Evolutionary conservation across 1,140 invertebrate species (phyloP).

Genomic region (Batillaria attramentaria): DNA sequence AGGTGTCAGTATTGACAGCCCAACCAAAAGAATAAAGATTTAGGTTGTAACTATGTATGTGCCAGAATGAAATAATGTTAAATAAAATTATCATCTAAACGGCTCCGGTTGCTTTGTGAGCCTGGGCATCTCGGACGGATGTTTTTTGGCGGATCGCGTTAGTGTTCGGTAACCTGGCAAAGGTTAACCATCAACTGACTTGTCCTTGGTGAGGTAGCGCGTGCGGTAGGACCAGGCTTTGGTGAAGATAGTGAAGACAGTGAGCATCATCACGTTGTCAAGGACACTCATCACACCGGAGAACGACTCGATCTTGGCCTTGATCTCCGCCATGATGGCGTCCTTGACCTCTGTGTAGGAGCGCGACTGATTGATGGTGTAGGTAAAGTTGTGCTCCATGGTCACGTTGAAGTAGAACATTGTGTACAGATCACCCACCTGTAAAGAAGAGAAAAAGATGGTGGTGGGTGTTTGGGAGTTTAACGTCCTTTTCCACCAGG

Average conservation of each 20-base stretch:
- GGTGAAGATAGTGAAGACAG: constrained; percentile 57
- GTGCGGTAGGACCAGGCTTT: constrained; percentile 76
- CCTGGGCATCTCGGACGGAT: too few relatives aligned
- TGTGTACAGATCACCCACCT: constrained; percentile 51
- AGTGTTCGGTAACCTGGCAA: too few relatives aligned
- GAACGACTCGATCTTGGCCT: constrained; percentile 44
- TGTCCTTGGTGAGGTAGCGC: constrained; percentile 81
- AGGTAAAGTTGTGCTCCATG: constrained; percentile 62
- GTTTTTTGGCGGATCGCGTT: too few relatives aligned
- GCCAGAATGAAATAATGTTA: too few relatives aligned
- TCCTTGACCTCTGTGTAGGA: constrained; percentile 55
- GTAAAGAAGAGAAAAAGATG: background rate
- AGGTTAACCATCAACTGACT: constrained; percentile 87
- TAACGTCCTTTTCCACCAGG: too few relatives aligned
- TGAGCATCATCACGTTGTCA: constrained; percentile 55
- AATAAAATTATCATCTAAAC: too few relatives aligned
- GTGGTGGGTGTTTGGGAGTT: background rate
- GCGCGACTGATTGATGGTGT: constrained; percentile 63
- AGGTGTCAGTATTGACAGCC: too few relatives aligned
- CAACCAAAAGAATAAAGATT: too few relatives aligned
- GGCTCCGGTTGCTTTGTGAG: too few relatives aligned
- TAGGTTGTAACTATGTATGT: too few relatives aligned
- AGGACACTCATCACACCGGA: constrained; percentile 43
- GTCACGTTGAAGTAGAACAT: constrained; percentile 70
- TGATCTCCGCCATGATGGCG: constrained; percentile 63